Base-by-base conservation (phyloP, 2,888 invertebrate species). In the Athalia circularis region DNA sequence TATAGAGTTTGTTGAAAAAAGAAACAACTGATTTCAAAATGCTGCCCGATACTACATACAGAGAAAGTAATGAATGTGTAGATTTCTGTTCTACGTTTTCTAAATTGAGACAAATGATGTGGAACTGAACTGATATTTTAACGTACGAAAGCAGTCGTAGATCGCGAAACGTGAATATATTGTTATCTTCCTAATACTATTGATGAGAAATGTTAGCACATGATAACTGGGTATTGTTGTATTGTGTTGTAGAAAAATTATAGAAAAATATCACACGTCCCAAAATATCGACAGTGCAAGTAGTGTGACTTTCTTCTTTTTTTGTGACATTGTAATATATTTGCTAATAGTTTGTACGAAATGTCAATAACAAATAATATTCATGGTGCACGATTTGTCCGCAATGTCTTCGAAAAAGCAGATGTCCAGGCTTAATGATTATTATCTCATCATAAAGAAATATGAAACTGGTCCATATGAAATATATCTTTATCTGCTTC, bases 361-460 rank as follows among this genome's bases (percentile, higher is more conserved):
- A 11, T 29, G 0, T 29, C 15, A 13, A 62, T 15, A 13, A 62
- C 8, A 8, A 15, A 13, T n/a, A 45, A 68, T 59, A 5, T 72
- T 47, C 45, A 8, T 59, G 72, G 47, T 57, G 72, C 52, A 57
- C 47, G 47, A 59, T 59, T 72, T 72, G 72, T 47, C 57, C 15
- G 52, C 6, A 43, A 57, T 59, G 3, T 52, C 9, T 54, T 54
- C 1, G 47, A 72, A 43, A 72, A 72, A 72, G 59, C 72, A 59
- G 72, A 72, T 72, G 72, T 15, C 47, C 57, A 43, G 70, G 70
- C 70, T 45, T 6, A 70, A 70, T 57, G 72, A 72, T 72, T 57
- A 72, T 72, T 57, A 57, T 72, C 72, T 59, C 59, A 45, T 72
- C 59, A 43, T 59, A 15, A 59, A 72, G 59, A 59, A 72, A 72